These are phyloP conservation scores for Drosophila fuyamai DNA, from an alignment of 1,140 invertebrate species.

Conservation along the genomic window DNA sequence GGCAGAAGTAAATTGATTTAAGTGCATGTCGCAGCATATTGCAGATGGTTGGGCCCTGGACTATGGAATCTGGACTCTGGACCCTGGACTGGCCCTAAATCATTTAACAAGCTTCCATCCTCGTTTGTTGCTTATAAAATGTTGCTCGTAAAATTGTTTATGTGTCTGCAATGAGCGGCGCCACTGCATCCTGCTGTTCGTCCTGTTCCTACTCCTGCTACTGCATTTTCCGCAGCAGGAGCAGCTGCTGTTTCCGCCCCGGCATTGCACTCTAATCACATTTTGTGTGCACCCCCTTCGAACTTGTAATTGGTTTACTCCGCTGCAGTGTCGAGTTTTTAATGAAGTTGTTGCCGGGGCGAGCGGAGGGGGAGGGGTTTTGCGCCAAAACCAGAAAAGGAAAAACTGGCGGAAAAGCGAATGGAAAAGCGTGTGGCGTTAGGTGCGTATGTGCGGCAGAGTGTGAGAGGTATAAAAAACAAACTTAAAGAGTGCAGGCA, in stretches of 20 bases:
- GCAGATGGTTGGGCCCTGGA: constrained; percentile 19
- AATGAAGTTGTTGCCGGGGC: constrained; percentile 59
- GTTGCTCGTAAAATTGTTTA: constrained; percentile 74
- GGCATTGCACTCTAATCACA: constrained; percentile 77
- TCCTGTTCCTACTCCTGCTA: constrained; percentile 6
- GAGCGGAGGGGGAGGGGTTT: too few species aligned
- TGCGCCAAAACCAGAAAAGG: background rate
- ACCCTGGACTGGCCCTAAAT: constrained; percentile 47
- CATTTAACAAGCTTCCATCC: constrained; percentile 71
- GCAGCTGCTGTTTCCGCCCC: constrained; percentile 37
- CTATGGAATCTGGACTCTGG: constrained; percentile 1
- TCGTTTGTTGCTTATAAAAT: constrained; percentile 55
- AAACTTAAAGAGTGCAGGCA: constrained; percentile 12
- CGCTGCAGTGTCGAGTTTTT: constrained; percentile 61
- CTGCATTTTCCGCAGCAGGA: constrained; percentile 11
- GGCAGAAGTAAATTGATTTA: constrained; percentile 75
- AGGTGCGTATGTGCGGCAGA: background rate
- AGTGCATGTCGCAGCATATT: constrained; percentile 79
- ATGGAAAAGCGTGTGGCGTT: constrained; percentile 1
- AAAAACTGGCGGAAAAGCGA: constrained; percentile 8
- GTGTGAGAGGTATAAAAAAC: background rate
- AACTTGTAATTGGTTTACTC: constrained; percentile 74
- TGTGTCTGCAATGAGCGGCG: constrained; percentile 37
- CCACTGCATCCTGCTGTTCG: constrained; percentile 1
- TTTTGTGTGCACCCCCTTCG: constrained; percentile 48